Evolutionary conservation across 2,797 vertebrate genomes (phyloP), one percentile per base, ranked within the genome.

Genomic region (Ibycter americanus): DNA sequence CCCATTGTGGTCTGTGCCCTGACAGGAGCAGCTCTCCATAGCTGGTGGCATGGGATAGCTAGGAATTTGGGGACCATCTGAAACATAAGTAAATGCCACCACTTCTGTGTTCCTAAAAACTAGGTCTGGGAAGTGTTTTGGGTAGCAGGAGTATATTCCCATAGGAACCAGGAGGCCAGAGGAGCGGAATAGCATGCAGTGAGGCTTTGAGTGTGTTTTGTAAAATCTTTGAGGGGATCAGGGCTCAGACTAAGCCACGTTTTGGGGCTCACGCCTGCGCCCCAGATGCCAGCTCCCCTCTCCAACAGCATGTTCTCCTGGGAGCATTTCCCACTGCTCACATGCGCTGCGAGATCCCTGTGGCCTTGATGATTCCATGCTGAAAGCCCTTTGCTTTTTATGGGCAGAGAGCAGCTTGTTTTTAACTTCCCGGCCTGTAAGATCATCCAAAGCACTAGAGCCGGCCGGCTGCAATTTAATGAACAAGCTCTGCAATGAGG

Each of bases 301-400:
- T 31, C 71, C 56, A 17, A 11, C 22, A 12, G 2, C 2, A 6
- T 15, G 6, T 61, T 66, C 31, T 59, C 20, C 52, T 0, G 5
- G 76, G 71, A 88, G 62, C 44, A 0, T n/a, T 66, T 46, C 70
- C 74, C 85, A 51, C 2, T 3, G 47, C 86, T 83, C 8, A 27
- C 18, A 15, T 16, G 47, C 4, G 14, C 71, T 54, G 89, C 8
- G 4, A 55, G 56, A 36, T 85, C 94, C 65, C 52, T 7, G n/a
- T 4, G 55, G 40, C 90, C 78, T 55, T 5, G 70, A 74, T 29
- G 83, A 83, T 67, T 59, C 85, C 81, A 36, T 34, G 22, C 87
- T 29, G 63, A 58, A 56, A 89, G 58, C 63, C 81, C 85, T 76
- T 96, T 71, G 63, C 95, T 96, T 94, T 96, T 96, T 96, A 91